Evolutionary conservation across 1,140 invertebrate species (phyloP), one percentile per base, ranked within the genome.

Genomic region (Watersipora subatra): DNA sequence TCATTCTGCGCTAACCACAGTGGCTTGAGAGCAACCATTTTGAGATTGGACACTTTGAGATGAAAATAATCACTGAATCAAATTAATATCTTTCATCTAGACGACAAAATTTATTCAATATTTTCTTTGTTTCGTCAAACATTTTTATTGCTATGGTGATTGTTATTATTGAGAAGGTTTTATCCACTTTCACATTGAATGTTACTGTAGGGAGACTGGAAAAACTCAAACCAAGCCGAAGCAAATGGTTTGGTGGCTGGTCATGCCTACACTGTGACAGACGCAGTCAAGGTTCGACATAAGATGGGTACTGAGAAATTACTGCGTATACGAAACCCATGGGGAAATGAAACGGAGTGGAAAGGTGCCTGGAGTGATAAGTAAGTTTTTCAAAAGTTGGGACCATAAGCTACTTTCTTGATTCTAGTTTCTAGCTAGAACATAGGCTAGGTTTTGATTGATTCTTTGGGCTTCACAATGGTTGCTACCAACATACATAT

Each of bases 311-410:
- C 74, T 58, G 78, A 81, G 17, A 75, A 76, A 34, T 70, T 84
- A 55, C 62, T 84, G 19, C 64, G 83, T 26, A 74, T 85, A 24
- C 68, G 83, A 15, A 85, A 85, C 72, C 84, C 84, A 2, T 85
- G 84, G 84, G 84, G 81, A 25, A 79, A 83, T 72, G 80, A 78
- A 57, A 81, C 76, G 7, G 84, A 85, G 73, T 85, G 84, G 84
- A 84, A 77, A 27, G 84, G 84, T 0, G 75, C 80, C 0, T 85
- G 84, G 84, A 77, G 78, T 73, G 83, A 84, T 67, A 74, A 78
- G 80, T 83, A 73, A 68, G 72, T 66, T 64, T 62, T 65, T 57
- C 30, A 17, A 25, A 24, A 15, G 34, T 63, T n/a, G 57, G 17
- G 1, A 26, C 2, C 26, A 66, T 7, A 55, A 2, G 19, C 64